Percentiles rank a stretch among this genome's conserved stretches.
Evolutionary conservation across 2,888 invertebrate genomes (phyloP).

Genomic region (Hydrotaea diabolus): DNA sequence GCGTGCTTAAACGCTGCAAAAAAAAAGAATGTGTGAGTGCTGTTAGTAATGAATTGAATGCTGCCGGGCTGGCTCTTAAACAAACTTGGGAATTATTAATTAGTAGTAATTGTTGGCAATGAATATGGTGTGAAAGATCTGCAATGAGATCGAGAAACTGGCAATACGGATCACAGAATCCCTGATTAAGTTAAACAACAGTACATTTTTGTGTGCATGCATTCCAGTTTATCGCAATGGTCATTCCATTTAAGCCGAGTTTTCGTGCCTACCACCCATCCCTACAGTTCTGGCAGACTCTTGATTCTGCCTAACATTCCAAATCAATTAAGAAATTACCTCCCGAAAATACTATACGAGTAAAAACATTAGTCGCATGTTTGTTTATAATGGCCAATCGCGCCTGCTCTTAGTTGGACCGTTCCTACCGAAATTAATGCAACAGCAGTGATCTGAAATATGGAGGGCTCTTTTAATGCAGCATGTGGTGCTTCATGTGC

Average conservation of each 20-base stretch:
- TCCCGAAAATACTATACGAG: neutral
- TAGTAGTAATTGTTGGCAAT: neutral
- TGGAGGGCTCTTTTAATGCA: slow-evolving; percentile 13
- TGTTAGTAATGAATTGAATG: neutral
- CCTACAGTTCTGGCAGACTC: no score
- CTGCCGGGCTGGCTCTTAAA: neutral
- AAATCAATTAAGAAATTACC: slow-evolving; percentile 33
- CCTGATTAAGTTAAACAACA: no score
- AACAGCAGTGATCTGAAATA: slow-evolving; percentile 7
- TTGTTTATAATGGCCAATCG: slow-evolving; percentile 1
- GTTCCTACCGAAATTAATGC: slow-evolving; percentile 20
- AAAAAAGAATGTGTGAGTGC: neutral
- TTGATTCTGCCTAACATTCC: neutral
- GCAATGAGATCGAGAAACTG: no score
- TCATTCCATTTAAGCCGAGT: no score
- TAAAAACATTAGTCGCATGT: neutral
- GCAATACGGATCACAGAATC: no score
- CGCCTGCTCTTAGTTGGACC: neutral
- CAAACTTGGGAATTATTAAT: slow-evolving; percentile 7
- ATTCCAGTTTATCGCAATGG: no score
- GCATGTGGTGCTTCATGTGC: slow-evolving; percentile 2
- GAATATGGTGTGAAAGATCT: neutral
- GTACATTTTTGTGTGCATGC: no score
- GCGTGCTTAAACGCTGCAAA: slow-evolving; percentile 57
- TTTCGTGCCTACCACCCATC: no score